Evolutionary conservation across 23 tunicate species (phyloP), one percentile per base, ranked within the genome.

Genomic region (Diplosoma virens): DNA sequence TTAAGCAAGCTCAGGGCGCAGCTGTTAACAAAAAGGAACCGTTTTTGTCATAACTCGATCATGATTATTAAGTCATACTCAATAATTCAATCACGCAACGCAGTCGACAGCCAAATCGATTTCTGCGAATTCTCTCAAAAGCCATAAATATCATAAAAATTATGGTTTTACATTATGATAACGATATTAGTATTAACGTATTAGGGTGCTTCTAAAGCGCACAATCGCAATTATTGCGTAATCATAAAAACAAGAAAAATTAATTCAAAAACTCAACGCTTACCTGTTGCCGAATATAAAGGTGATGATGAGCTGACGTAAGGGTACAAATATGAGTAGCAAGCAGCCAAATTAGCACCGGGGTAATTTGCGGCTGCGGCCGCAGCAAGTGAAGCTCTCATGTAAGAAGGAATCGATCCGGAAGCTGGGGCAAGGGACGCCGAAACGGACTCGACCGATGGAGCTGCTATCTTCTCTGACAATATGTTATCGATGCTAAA

Each of bases 401-500:
- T 67, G 64, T 82, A 82, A 30, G 96, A 88, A 9, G 81, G 36
- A 65, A 89, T 89, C 48, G 88, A 47, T 20, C 63, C 76, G 27
- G 86, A 50, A 26, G 88, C 20, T 24, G 92, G 75, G 4, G 73
- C 65, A 16, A 41, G 81, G 1, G 82, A 46, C 1, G 36, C 27
- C 37, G 81, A 69, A 5, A 65, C 30, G 16, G 80, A 63, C 32
- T 82, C 81, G 18, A 37, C 1, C 30, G 48, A 18, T 48, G 80
- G 54, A 1, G 37, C n/a, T 1, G 71, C 37, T 67, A 75, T 37
- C 59, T 82, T 82, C 61, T 70, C 81, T 37, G 80, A 81, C 76
- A 89, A 60, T 37, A 89, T 89, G 66, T 89, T 89, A 59, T 89
- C 96, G 71, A 89, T 89, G 82, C 96, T 89, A 77, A 89, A 89